Conservation (phyloP, 2,797 vertebrate species). For the Propithecus deckenii region DNA sequence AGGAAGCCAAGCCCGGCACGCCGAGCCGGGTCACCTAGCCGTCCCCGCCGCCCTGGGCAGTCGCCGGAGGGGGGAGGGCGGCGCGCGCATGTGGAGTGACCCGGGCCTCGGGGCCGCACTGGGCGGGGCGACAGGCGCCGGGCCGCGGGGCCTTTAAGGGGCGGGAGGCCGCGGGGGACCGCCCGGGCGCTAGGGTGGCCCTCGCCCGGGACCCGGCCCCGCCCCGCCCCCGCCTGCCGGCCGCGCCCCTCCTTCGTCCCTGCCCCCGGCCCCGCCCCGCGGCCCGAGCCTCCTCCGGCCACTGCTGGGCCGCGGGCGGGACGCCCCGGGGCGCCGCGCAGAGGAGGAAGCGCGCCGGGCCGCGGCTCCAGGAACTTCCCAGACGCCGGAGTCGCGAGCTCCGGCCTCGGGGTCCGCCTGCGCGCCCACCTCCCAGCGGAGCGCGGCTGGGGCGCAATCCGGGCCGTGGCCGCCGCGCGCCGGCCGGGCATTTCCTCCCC, state of each 20-base stretch:
- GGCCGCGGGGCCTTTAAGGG: conserved; percentile 50
- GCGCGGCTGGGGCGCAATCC: not conserved
- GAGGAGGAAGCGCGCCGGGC: conserved; percentile 30
- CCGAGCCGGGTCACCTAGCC: not conserved
- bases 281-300: conserved; percentile 12
- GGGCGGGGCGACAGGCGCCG: not conserved
- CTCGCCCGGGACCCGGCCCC: not conserved
- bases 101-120: not conserved
- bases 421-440: not conserved
- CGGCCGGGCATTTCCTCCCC: not conserved
- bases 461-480: not conserved
- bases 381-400: not conserved
- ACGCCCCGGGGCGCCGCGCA: conserved; percentile 2
- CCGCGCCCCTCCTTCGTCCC: not conserved
- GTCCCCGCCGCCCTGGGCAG: not conserved
- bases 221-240: not conserved
- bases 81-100: not conserved
- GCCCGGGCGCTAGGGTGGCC: not conserved
- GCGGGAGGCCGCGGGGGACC: not conserved
- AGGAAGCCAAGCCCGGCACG: not conserved
- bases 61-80: not conserved
- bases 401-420: not conserved
- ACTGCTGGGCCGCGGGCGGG: conserved; percentile 7
- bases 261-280: not conserved
- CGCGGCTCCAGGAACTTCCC: not conserved